Conservation (phyloP, 2,888 invertebrate species). For the Drosophila melanocephala region DNA sequence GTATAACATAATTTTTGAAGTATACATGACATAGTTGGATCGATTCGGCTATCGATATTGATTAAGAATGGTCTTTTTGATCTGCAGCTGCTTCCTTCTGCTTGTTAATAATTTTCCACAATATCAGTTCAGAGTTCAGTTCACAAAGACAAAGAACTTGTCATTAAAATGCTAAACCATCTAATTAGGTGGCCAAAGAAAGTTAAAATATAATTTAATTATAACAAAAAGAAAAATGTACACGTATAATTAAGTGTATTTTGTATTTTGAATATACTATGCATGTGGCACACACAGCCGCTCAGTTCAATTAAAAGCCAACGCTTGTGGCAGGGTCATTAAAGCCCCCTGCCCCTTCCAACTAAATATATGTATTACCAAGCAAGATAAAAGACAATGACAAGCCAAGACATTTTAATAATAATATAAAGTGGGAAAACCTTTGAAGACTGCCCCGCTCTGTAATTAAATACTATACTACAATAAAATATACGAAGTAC, state of each 20-base stretch:
- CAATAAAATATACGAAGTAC: slow-evolving; percentile 32
- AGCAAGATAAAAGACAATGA: slow-evolving; percentile 45
- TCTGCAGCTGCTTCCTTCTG: not conserved
- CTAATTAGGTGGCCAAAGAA: slow-evolving; percentile 43
- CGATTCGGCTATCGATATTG: not conserved
- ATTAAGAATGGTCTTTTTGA: not conserved
- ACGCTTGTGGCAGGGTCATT: slow-evolving; percentile 54
- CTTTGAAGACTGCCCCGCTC: slow-evolving; percentile 45
- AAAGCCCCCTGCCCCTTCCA: slow-evolving; percentile 28
- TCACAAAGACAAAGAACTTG: slow-evolving; percentile 8
- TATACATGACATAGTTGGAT: not conserved
- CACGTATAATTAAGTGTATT: slow-evolving; percentile 43
- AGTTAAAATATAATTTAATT: slow-evolving; percentile 38
- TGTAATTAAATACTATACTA: slow-evolving; percentile 65
- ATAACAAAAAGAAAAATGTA: slow-evolving; percentile 17
- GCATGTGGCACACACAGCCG: slow-evolving; percentile 53
- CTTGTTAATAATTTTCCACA: not conserved
- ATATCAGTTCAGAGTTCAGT: not conserved
- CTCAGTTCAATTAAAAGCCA: slow-evolving; percentile 72
- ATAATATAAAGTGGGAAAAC: slow-evolving; percentile 52
- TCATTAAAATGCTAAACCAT: slow-evolving; percentile 36
- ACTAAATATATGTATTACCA: slow-evolving; percentile 8
- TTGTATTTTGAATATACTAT: slow-evolving; percentile 14
- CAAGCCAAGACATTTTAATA: slow-evolving; percentile 53
- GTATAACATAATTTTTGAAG: too few relatives aligned